Conservation (phyloP, 1,140 invertebrate species). For the Drosophila melanogaster region DNA sequence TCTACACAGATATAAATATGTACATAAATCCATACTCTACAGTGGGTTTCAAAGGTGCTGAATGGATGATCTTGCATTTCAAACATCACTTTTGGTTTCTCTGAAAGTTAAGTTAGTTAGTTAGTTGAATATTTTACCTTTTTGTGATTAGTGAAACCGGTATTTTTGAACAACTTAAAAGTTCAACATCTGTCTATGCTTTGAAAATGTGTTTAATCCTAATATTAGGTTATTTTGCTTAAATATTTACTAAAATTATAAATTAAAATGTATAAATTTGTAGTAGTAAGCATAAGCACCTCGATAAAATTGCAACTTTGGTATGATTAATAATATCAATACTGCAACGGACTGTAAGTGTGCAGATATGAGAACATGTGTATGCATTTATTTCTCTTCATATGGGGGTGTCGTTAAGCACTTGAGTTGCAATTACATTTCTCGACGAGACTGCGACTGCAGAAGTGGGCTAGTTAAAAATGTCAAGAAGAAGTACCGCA, state of each 20-base stretch:
- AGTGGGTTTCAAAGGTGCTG: constrained; percentile 10
- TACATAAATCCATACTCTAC: constrained; percentile 39
- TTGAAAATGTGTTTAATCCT: too few species aligned
- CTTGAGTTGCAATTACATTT: constrained; percentile 44
- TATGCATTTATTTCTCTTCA: constrained; percentile 1
- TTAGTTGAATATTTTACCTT: too few species aligned
- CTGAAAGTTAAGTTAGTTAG: too few species aligned
- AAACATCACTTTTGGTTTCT: background rate
- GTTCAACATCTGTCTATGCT: too few species aligned
- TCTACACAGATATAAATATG: constrained; percentile 39
- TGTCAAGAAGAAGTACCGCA: constrained; percentile 23
- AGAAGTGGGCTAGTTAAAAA: constrained; percentile 49
- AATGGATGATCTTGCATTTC: background rate
- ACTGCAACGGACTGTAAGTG: background rate
- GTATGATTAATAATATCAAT: background rate
- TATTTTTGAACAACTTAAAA: too few species aligned
- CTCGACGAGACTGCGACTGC: constrained; percentile 28
- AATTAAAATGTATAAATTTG: too few species aligned
- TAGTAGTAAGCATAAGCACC: too few species aligned
- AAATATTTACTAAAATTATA: too few species aligned
- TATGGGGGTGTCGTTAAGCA: constrained; percentile 15
- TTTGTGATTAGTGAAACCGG: too few species aligned
- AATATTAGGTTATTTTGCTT: too few species aligned
- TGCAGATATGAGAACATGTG: background rate
- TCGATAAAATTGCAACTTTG: too few species aligned